Conservation (phyloP, 2,797 vertebrate species). For the Pachyuromys duprasi region DNA sequence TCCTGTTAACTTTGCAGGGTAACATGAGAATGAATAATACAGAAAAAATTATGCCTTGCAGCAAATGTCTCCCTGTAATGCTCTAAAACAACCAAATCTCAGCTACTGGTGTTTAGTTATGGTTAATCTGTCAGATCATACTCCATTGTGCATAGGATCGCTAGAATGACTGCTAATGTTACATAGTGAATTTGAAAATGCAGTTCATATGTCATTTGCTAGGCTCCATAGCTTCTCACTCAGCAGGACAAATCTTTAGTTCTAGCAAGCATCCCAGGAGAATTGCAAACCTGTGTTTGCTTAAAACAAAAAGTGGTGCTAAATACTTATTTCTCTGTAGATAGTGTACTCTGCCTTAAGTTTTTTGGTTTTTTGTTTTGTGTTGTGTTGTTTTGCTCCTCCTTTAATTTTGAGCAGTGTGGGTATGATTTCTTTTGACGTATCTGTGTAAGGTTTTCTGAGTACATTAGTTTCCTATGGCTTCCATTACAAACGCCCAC, state of each 20-base stretch:
- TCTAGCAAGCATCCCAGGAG: not conserved
- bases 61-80: not conserved
- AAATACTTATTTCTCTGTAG: not conserved
- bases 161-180: not conserved
- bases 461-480: slow-evolving; percentile 38
- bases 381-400: not conserved
- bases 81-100: not conserved
- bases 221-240: not conserved
- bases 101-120: not conserved
- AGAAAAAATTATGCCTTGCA: not conserved
- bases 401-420: slow-evolving; percentile 29
- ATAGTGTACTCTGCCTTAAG: not conserved
- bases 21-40: not conserved
- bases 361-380: not conserved
- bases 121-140: not conserved
- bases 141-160: not conserved
- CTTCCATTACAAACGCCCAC: not conserved
- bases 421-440: slow-evolving; percentile 18
- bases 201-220: not conserved
- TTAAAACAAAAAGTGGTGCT: not conserved
- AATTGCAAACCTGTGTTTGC: not conserved
- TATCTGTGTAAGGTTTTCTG: slow-evolving; percentile 6
- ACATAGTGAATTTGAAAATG: not conserved
- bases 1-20: not conserved
- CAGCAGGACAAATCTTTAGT: not conserved